phyloP scores from a whole-genome alignment of 2,888 invertebrate species.

The Cabera pusaria region DNA sequence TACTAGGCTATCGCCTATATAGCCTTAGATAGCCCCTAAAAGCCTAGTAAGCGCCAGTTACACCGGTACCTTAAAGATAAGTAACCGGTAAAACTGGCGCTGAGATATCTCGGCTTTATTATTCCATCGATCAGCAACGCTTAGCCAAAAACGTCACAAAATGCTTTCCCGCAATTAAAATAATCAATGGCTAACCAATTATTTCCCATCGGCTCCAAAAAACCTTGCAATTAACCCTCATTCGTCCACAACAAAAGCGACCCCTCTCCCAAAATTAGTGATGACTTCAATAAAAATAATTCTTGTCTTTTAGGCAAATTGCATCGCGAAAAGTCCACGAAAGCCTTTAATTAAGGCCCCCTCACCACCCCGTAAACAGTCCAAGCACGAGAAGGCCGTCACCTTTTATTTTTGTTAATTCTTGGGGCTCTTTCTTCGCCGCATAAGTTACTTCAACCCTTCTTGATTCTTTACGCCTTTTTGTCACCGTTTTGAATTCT shows the following conservation, averaged over 20 bases:
- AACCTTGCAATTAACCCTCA: conserved; percentile 78
- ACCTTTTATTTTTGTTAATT: conserved; percentile 84
- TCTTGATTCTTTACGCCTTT: conserved; percentile 81
- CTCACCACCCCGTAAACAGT: conserved; percentile 74
- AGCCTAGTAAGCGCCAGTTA: no score
- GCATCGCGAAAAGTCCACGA: conserved; percentile 81
- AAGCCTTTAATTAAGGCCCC: conserved; percentile 82
- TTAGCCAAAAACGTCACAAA: conserved; percentile 1
- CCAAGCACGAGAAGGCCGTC: conserved; percentile 58
- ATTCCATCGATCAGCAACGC: no score
- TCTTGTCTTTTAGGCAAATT: conserved; percentile 83
- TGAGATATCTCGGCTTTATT: no score
- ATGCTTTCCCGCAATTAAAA: conserved; percentile 38
- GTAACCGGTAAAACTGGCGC: no score
- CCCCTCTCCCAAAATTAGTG: conserved; percentile 74
- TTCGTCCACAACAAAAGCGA: conserved; percentile 75
- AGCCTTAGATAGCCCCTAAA: no score
- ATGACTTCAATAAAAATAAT: conserved; percentile 84
- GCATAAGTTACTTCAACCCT: conserved; percentile 81
- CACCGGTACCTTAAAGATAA: no score
- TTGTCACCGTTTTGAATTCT: conserved; percentile 82
- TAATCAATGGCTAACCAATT: conserved; percentile 56
- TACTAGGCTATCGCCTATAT: no score
- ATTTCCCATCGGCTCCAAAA: conserved; percentile 54
- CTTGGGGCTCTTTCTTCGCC: conserved; percentile 76